Conservation (phyloP, 2,113 vertebrate genomes). For the Sander lucioperca region DNA sequence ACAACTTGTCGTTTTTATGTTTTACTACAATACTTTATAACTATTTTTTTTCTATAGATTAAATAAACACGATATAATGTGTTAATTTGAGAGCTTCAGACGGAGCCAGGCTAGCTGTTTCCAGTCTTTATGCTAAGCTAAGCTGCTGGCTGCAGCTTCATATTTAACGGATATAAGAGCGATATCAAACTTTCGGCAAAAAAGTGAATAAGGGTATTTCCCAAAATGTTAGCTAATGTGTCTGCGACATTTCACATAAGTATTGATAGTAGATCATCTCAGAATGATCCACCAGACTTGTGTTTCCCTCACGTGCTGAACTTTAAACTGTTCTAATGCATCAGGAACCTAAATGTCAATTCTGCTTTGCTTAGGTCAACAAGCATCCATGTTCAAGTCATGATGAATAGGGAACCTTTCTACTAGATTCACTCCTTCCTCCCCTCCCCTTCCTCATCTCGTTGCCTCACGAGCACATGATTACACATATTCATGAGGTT, state of each 20-base stretch:
- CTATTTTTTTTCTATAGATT: no score
- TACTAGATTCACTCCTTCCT: conserved; percentile 10
- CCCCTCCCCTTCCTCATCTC: neutral
- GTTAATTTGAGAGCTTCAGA: no score
- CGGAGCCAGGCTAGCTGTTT: neutral
- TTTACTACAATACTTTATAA: no score
- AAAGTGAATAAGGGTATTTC: neutral
- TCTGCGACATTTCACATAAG: neutral
- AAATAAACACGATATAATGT: no score
- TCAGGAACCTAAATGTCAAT: neutral
- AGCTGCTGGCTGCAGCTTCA: neutral
- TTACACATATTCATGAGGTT: conserved; percentile 49
- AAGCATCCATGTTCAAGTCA: neutral
- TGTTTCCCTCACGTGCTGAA: neutral
- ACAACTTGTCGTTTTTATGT: neutral
- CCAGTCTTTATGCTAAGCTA: neutral
- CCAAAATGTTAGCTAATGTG: neutral
- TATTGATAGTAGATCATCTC: neutral
- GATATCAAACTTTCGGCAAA: neutral
- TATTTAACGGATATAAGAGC: neutral
- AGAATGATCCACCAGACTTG: neutral
- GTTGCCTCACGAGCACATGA: conserved; percentile 32
- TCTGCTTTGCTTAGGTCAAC: conserved; percentile 1
- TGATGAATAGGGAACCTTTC: conserved; percentile 19
- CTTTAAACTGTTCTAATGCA: conserved; percentile 17